Evolutionary conservation across 2,113 vertebrate species (phyloP).

Genomic region (Macheiramphus alcinus): DNA sequence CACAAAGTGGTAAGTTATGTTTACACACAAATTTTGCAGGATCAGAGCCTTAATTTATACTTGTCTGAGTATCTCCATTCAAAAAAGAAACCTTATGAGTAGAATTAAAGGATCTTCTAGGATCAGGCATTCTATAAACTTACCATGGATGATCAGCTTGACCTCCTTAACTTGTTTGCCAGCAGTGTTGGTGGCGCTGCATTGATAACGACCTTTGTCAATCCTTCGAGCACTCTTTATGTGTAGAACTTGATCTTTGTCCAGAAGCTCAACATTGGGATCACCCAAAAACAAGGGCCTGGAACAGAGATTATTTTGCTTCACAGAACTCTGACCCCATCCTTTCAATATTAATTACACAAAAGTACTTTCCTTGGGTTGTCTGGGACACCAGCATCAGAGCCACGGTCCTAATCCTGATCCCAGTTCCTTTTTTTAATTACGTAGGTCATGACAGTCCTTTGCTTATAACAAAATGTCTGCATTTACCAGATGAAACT

Average conservation of each 20-base stretch:
- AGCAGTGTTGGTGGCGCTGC: constrained; percentile 83
- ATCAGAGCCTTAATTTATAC: not conserved
- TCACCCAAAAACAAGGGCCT: constrained; percentile 88
- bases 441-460: not conserved
- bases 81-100: not conserved
- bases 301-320: not conserved
- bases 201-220: constrained; percentile 92
- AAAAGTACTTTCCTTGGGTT: not conserved
- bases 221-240: constrained; percentile 83
- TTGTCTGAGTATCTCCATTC: not conserved
- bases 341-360: not conserved
- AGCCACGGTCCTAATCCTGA: not conserved
- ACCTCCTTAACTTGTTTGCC: constrained; percentile 88
- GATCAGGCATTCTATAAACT: constrained; percentile 10
- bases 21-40: not conserved
- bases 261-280: constrained; percentile 81
- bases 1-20: not conserved
- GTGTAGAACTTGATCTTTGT: constrained; percentile 82
- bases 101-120: not conserved
- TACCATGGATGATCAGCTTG: constrained; percentile 84
- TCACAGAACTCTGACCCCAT: not conserved
- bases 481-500: not conserved
- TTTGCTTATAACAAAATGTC: not conserved
- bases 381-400: not conserved
- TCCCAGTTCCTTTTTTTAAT: not conserved